Conservation (phyloP, 2,113 vertebrate genomes). For the Dolichotis patagonum region DNA sequence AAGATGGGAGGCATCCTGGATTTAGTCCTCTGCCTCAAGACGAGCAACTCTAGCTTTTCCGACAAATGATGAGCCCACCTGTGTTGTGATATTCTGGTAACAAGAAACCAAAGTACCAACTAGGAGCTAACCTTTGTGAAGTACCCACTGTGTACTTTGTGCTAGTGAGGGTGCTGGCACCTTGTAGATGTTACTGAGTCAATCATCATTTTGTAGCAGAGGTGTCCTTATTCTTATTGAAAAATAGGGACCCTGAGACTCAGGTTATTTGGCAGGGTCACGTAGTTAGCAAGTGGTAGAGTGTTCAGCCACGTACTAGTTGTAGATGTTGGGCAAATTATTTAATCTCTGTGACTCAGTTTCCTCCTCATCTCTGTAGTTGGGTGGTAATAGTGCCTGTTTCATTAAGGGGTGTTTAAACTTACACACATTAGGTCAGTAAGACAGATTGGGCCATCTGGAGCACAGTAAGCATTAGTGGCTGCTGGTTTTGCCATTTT, state of each 20-base stretch:
- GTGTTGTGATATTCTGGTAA: constrained; percentile 29
- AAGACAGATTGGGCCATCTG: background rate
- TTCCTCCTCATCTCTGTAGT: constrained; percentile 6
- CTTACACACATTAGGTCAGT: background rate
- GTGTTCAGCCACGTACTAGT: background rate
- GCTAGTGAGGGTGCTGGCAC: background rate
- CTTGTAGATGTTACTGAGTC: constrained; percentile 33
- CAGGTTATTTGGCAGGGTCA: background rate
- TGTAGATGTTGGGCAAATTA: background rate
- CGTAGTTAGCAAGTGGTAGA: background rate
- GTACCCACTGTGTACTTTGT: background rate
- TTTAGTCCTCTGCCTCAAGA: background rate
- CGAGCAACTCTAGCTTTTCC: background rate
- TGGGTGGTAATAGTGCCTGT: background rate
- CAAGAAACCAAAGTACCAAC: background rate
- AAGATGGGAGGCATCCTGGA: background rate
- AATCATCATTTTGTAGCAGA: background rate
- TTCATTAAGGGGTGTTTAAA: constrained; percentile 21
- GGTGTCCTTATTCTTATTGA: constrained; percentile 26
- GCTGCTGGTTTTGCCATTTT: background rate
- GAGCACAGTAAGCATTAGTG: background rate
- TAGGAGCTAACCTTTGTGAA: constrained; percentile 26
- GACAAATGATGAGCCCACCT: background rate
- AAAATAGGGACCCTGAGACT: background rate
- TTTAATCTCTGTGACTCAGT: constrained; percentile 32